phyloP scores from a whole-genome alignment of 2,113 vertebrate genomes.

The Malurus cyaneus region DNA sequence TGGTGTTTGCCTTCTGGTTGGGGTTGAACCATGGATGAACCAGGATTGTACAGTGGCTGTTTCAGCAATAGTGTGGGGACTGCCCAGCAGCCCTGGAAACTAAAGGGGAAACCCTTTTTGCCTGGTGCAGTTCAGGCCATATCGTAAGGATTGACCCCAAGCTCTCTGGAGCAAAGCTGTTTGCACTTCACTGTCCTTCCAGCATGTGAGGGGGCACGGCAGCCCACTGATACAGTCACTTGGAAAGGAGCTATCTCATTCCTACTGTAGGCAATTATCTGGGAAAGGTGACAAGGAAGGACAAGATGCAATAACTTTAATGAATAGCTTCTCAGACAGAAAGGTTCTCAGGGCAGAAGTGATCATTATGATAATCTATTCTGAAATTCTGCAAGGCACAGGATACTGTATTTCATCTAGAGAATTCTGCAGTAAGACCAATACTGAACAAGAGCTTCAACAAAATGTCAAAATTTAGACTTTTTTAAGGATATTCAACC shows the following conservation, averaged over 20 bases:
- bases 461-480: not conserved
- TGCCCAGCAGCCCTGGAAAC: not conserved
- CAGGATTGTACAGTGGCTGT: not conserved
- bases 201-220: not conserved
- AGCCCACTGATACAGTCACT: not conserved
- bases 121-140: not conserved
- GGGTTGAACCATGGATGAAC: too few species aligned
- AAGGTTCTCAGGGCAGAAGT: not conserved
- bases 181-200: not conserved
- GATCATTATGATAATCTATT: not conserved
- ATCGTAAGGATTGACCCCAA: not conserved
- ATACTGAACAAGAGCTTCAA: not conserved
- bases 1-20: not conserved
- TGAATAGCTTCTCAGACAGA: constrained; percentile 8
- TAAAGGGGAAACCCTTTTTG: not conserved
- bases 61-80: not conserved
- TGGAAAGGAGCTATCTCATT: not conserved
- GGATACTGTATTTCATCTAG: not conserved
- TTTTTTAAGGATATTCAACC: not conserved
- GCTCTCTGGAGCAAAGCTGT: not conserved
- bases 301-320: not conserved
- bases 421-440: not conserved
- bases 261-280: not conserved
- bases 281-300: not conserved
- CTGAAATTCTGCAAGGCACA: not conserved